Base-by-base conservation (phyloP, 2,797 vertebrate genomes). In the Gallinago nigripennis region DNA sequence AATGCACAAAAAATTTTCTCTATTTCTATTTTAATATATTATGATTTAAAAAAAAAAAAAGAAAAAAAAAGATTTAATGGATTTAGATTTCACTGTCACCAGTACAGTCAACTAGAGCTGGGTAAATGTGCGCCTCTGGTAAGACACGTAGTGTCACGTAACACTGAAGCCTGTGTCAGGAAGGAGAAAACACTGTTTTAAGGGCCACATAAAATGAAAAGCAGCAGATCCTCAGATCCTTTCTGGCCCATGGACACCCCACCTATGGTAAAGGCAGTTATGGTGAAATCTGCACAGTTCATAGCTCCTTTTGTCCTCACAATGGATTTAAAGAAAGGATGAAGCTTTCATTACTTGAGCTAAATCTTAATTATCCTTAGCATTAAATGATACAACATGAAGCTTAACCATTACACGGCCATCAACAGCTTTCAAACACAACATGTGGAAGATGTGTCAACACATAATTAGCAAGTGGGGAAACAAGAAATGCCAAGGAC, bases 1-100 rank as follows among this genome's bases (percentile, higher is more conserved):
- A 53, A 51, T 0, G 3, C 8, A 30, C 13, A 13, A 4, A 21
- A 3, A 28, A 7, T 25, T 3, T 21, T 2, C 8, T 16, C 6
- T 17, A 56, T 9, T 37, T 63, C 7, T 11, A 39, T 60, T 85
- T 77, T 35, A 45, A 3, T 33, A 33, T 17, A 60, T n/a, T n/a
- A 21, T 8, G 28, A 51, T 16, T 28, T 16, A 27, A 53, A 53
- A 6, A 19, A 8, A 61, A 35, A 53, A 54, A 6, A 19, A 8
- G 57, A 35, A 53, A 54, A 25, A 82, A 46, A 7, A 12, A 15
- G 2, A 6, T 18, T 61, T 11, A 65, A 69, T 12, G 10, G 3
- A 41, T 35, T 85, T 31, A 57, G 33, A 2, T 39, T 57, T 19
- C 53, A 43, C 3, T 4, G 10, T 17, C 30, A 69, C 15, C 45